Base-by-base conservation (phyloP, 2,888 invertebrate species). In the Hirtodrosophila cameraria region DNA sequence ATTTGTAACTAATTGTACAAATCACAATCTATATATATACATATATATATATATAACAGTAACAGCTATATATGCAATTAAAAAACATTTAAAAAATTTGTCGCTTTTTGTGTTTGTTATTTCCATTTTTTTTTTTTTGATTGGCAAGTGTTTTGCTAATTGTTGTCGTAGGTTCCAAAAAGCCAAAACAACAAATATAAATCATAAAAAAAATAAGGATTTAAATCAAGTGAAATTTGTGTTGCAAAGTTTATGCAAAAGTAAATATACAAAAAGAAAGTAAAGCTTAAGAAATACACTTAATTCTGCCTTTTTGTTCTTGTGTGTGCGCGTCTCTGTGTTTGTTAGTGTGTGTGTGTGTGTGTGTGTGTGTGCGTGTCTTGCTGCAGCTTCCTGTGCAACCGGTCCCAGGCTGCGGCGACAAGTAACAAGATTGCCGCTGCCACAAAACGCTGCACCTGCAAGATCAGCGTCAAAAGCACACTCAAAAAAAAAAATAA, bases 371-470 rank as follows among this genome's bases (percentile, higher is more conserved):
- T 31, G 39, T 36, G 49, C 16, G 41, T 13, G 23, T 31, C 41
- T 48, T 38, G 55, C 45, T 48, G 55, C 70, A 75, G 82, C 85
- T 87, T 86, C 86, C 87, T 88, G 77, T 69, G 72, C 73, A 88
- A 87, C 87, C 88, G 87, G 87, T 87, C 76, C 59, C 48, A 38
- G 48, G 41, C 64, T 43, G 33, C 55, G 65, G 53, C 53, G 52
- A 64, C 58, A 63, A 54, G 36, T 52, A 49, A 55, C 42, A 55
- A 72, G 67, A n/a, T 62, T 54, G 48, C 45, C 23, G 28, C 20
- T 39, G 50, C 60, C 33, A 46, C 53, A 58, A 52, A 25, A 31
- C 55, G 55, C 68, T 77, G 86, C 79, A 86, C 66, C 83, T 86
- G 86, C 76, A 58, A 45, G 28, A 38, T 27, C 35, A 35, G 39